These are phyloP conservation scores for Scylla paramamosain DNA, from an alignment of 1,140 invertebrate species.

Conservation along the genomic window DNA sequence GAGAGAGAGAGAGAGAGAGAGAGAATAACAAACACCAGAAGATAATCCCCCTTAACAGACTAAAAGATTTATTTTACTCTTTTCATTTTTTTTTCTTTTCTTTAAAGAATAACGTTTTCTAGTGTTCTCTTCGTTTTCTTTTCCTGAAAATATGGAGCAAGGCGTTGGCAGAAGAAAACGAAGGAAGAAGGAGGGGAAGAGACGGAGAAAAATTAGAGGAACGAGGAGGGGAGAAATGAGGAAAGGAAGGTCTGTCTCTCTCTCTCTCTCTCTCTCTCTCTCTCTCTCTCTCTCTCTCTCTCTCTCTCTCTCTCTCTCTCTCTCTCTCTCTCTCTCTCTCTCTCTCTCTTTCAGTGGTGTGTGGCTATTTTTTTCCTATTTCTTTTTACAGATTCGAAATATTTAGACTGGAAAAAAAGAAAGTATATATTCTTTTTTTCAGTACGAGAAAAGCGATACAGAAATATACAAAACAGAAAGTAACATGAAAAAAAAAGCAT, in stretches of 20 bases:
- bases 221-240: neutral
- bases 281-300: constrained; percentile 8
- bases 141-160: neutral
- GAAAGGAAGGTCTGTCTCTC: neutral
- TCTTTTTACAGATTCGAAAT: no score
- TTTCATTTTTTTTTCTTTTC: no score
- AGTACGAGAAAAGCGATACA: no score
- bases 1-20: constrained; percentile 29
- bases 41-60: no score
- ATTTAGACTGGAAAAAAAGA: no score
- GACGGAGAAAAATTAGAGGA: neutral
- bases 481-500: no score
- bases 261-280: constrained; percentile 29
- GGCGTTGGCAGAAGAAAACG: neutral
- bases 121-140: neutral
- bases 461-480: no score
- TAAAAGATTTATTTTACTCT: no score
- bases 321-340: constrained; percentile 8
- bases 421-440: no score
- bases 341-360: neutral
- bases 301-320: constrained; percentile 24
- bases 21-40: neutral
- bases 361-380: no score
- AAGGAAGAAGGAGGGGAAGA: neutral
- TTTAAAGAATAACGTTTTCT: no score